These are phyloP conservation scores for Galagoides demidoff DNA, from an alignment of 2,797 vertebrate genomes.

Conservation along the genomic window DNA sequence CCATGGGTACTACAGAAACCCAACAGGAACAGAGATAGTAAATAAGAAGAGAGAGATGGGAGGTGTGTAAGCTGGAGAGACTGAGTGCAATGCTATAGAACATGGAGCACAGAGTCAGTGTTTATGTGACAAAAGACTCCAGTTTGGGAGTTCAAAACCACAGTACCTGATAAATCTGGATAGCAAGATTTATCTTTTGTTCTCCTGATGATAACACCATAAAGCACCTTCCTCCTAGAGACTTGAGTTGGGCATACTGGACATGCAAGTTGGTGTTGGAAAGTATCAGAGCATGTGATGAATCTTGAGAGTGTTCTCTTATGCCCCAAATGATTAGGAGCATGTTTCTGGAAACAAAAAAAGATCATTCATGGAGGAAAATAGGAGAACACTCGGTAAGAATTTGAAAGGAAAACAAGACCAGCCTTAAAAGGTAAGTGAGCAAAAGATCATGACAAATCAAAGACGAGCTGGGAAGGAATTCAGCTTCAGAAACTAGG, in stretches of 20 bases:
- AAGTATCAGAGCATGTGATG: neutral
- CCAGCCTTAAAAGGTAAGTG: neutral
- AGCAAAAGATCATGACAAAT: neutral
- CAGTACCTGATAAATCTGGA: neutral
- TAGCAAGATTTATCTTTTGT: neutral
- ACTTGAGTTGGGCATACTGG: neutral
- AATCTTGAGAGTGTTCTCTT: neutral
- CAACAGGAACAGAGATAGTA: neutral
- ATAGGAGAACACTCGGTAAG: neutral
- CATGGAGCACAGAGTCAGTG: neutral
- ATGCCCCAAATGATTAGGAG: neutral
- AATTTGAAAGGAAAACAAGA: conserved; percentile 13
- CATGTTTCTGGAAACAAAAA: neutral
- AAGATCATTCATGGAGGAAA: neutral
- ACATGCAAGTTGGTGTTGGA: neutral
- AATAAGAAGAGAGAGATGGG: neutral
- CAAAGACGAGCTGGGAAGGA: neutral
- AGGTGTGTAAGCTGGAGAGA: neutral
- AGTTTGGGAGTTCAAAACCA: neutral
- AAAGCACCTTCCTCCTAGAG: neutral
- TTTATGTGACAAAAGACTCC: neutral
- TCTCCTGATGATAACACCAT: neutral
- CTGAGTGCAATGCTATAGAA: neutral
- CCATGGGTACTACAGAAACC: neutral
- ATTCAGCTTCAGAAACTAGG: neutral